phyloP scores from a whole-genome alignment of 2,113 vertebrate species.

The Macaca mulatta region DNA sequence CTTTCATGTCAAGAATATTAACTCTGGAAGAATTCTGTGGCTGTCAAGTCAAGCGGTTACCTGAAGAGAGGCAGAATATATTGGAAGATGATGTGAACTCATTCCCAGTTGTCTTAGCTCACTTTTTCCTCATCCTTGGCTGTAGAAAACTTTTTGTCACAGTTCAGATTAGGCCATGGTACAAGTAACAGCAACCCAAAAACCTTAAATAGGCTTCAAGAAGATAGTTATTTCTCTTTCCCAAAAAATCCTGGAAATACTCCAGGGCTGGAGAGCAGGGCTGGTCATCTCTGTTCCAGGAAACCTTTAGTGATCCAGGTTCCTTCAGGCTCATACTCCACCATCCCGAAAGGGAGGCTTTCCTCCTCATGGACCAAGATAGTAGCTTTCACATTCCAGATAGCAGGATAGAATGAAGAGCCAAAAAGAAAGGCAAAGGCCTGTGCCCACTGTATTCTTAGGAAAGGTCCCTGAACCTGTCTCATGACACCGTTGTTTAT shows the following conservation, averaged over 20 bases:
- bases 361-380: neutral
- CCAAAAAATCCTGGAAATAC: neutral
- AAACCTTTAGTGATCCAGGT: neutral
- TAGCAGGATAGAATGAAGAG: neutral
- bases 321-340: neutral
- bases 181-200: neutral
- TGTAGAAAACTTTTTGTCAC: neutral
- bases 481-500: neutral
- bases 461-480: neutral
- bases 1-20: neutral
- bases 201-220: neutral
- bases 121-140: neutral
- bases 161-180: neutral
- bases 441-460: neutral
- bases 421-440: neutral
- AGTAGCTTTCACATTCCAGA: neutral
- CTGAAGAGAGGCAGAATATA: neutral
- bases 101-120: neutral
- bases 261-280: neutral
- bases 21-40: neutral
- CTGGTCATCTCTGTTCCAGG: neutral
- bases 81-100: neutral
- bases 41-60: neutral
- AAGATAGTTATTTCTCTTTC: neutral
- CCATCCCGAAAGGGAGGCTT: neutral